Conservation (phyloP, 2,888 invertebrate genomes). For the Drosophila siamana region DNA sequence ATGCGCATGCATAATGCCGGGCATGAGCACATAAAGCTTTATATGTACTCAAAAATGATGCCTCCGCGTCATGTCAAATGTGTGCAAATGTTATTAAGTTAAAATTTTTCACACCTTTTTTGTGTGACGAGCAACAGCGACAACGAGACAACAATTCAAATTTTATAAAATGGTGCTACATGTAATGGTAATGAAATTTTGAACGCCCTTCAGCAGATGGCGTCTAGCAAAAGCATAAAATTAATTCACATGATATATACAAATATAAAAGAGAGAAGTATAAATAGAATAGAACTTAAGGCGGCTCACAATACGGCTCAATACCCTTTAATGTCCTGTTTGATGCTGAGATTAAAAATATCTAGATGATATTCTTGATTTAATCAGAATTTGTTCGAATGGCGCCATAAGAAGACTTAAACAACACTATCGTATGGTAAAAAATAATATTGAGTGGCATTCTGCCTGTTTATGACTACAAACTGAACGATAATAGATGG, state of each 20-base stretch:
- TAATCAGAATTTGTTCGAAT: neutral
- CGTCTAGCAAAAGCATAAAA: neutral
- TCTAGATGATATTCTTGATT: neutral
- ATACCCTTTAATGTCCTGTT: conserved; percentile 16
- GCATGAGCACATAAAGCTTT: conserved; percentile 38
- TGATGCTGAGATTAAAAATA: neutral
- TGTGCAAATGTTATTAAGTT: conserved; percentile 72
- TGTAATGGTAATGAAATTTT: conserved; percentile 29
- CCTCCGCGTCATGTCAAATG: conserved; percentile 59
- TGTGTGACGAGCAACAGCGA: conserved; percentile 10
- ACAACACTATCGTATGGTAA: too few relatives aligned
- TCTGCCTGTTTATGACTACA: neutral
- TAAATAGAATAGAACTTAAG: neutral
- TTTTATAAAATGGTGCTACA: conserved; percentile 7
- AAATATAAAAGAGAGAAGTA: neutral
- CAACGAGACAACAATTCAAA: conserved; percentile 15
- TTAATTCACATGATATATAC: neutral
- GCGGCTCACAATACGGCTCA: too few relatives aligned
- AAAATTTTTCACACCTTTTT: conserved; percentile 69
- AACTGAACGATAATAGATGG: neutral
- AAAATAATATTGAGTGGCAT: too few relatives aligned
- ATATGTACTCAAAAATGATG: conserved; percentile 50
- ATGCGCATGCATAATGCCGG: neutral
- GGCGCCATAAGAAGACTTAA: neutral
- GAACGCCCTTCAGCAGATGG: conserved; percentile 7